Percentiles rank a stretch among this genome's conserved stretches.
Evolutionary conservation across 2,888 invertebrate genomes (phyloP).

Genomic region (Macaria notata): DNA sequence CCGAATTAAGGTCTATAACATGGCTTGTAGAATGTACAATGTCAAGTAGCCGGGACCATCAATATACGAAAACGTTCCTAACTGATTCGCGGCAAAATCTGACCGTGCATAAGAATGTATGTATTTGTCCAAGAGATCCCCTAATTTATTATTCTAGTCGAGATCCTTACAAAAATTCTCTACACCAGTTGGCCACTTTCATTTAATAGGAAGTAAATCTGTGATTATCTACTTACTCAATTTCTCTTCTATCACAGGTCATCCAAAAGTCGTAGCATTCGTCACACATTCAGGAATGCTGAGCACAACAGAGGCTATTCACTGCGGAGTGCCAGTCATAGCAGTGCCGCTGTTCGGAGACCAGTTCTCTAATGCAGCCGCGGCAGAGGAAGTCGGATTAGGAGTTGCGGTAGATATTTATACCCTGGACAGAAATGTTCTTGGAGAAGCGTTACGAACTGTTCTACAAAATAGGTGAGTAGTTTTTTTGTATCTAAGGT

Average conservation of each 20-base stretch:
- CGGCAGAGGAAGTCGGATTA: conserved; percentile 64
- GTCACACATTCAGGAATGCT: conserved; percentile 78
- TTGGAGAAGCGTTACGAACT: conserved; percentile 30
- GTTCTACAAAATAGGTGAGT: conserved; percentile 35
- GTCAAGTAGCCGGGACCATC: no score
- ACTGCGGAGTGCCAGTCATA: conserved; percentile 60
- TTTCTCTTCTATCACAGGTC: conserved; percentile 52
- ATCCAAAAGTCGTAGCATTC: conserved; percentile 75
- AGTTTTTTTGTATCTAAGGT: neutral
- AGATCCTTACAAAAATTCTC: no score
- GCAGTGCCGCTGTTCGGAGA: conserved; percentile 80
- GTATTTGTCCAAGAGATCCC: no score
- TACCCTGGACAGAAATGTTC: conserved; percentile 21
- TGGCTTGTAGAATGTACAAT: no score
- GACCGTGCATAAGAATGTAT: no score
- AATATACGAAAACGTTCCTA: no score
- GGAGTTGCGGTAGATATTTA: conserved; percentile 61
- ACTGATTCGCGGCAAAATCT: no score
- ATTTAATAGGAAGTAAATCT: no score
- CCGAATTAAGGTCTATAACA: no score
- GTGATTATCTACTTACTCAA: neutral
- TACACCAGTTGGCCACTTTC: no score
- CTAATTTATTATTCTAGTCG: no score
- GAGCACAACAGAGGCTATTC: conserved; percentile 74
- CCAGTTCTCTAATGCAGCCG: conserved; percentile 71